Evolutionary conservation across 2,797 vertebrate species (phyloP), one percentile per base, ranked within the genome.

Genomic region (Melanotaenia parkinsoni): DNA sequence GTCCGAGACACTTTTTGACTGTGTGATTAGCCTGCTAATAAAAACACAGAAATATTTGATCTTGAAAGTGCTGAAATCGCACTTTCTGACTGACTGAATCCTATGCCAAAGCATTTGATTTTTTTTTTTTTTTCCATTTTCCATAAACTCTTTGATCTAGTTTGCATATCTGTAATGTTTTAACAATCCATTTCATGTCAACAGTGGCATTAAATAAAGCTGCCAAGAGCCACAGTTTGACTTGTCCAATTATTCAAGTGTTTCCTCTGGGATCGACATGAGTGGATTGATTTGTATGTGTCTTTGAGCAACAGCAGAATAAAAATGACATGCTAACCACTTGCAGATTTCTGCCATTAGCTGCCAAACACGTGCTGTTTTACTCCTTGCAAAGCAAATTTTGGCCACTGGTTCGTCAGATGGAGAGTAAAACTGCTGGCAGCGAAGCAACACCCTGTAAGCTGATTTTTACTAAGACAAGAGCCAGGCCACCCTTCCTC

Each of bases 11-110:
- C 74, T 75, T 81, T 64, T 80, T 64, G 56, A 60, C 51, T 74
- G 74, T 54, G 87, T 87, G 84, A 91, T 89, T 86, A 83, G 80
- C 84, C 78, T 70, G 59, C 77, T 90, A 88, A 93, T 91, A 90
- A 84, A 86, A 85, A 73, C 77, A 74, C 80, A 85, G 83, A 81
- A 72, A 60, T 28, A 58, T 88, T 86, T 88, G 77, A 85, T 81
- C 76, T 85, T 63, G 68, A 77, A 81, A 75, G 47, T 56, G 73
- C 63, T 70, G 24, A 72, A 60, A 54, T 65, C 68, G 50, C 67
- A 63, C 64, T 51, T 45, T 53, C 37, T 35, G 35, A 59, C 32
- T 1, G 10, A n/a, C 50, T 47, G 22, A 45, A 54, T 16, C 57
- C 73, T 35, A 65, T 70, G 59, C 47, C 12, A 68, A 68, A 80